A percentile compares a stretch with the other conserved stretches of the same genome.
Conservation (phyloP, 2,888 invertebrate species). For the Diaprepes abbreviatus region DNA sequence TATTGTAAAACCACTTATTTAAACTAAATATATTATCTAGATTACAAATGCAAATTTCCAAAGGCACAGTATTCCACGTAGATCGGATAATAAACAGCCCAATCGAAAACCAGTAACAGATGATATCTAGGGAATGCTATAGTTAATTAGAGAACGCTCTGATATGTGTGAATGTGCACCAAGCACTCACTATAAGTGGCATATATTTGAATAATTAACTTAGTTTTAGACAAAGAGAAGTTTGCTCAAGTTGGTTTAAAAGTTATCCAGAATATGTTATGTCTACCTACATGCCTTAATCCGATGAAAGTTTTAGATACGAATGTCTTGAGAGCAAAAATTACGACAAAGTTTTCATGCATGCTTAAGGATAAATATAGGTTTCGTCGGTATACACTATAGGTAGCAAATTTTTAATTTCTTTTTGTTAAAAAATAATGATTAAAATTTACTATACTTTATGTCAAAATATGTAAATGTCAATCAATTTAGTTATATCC, state of each 20-base stretch:
- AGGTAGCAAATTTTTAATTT: too few species aligned
- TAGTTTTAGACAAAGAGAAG: constrained; percentile 54
- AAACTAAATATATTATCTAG: not conserved
- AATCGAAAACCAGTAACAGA: constrained; percentile 47
- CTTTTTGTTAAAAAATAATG: too few species aligned
- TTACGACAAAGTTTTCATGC: constrained; percentile 26
- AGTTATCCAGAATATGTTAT: constrained; percentile 25
- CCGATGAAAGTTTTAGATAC: constrained; percentile 19
- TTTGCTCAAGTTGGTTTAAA: constrained; percentile 45
- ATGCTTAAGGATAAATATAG: not conserved
- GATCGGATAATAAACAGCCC: constrained; percentile 37
- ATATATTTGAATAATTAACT: constrained; percentile 62
- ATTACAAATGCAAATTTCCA: constrained; percentile 27
- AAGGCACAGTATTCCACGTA: constrained; percentile 16
- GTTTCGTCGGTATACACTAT: too few species aligned
- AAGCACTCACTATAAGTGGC: constrained; percentile 53
- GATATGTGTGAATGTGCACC: constrained; percentile 44
- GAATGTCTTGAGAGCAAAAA: constrained; percentile 28
- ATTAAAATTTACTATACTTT: too few species aligned
- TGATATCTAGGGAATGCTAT: constrained; percentile 43
- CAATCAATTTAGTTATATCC: too few species aligned
- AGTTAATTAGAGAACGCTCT: constrained; percentile 42
- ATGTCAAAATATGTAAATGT: too few species aligned
- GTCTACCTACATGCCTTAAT: constrained; percentile 30
- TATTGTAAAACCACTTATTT: not conserved